Percentiles rank a stretch among this genome's conserved stretches.
These are phyloP conservation scores for Diarsia brunnea DNA, from an alignment of 2,888 invertebrate genomes.

Conservation along the genomic window DNA sequence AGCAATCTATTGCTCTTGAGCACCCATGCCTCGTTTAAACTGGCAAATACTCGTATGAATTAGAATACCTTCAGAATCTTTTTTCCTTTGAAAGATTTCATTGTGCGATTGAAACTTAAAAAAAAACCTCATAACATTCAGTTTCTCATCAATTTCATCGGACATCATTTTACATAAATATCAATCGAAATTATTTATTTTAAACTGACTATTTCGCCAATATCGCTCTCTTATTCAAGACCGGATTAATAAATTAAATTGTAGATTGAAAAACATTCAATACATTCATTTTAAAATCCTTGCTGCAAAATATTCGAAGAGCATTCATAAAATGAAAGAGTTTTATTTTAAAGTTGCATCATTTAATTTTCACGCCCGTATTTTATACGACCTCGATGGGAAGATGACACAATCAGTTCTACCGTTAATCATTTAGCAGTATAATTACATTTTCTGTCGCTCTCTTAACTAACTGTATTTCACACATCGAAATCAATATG, in stretches of 20 bases:
- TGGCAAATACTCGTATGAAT: conserved; percentile 20
- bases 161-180: neutral
- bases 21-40: conserved; percentile 66
- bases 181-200: neutral
- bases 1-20: conserved; percentile 74
- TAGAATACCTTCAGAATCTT: neutral
- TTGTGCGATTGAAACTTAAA: too few relatives aligned
- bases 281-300: conserved; percentile 7
- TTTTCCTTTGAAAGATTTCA: too few relatives aligned
- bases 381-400: conserved; percentile 35
- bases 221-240: neutral
- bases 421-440: conserved; percentile 34
- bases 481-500: conserved; percentile 13
- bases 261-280: neutral
- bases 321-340: conserved; percentile 4
- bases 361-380: conserved; percentile 31
- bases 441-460: conserved; percentile 23
- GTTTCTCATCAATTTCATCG: neutral
- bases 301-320: conserved; percentile 25
- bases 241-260: conserved; percentile 33
- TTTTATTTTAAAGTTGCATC: conserved; percentile 31
- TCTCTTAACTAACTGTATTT: conserved; percentile 33
- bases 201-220: neutral
- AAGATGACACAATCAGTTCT: conserved; percentile 49
- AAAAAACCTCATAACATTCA: neutral